Evolutionary conservation across 1,140 invertebrate species (phyloP).

Genomic region (Trichoplusia ni): DNA sequence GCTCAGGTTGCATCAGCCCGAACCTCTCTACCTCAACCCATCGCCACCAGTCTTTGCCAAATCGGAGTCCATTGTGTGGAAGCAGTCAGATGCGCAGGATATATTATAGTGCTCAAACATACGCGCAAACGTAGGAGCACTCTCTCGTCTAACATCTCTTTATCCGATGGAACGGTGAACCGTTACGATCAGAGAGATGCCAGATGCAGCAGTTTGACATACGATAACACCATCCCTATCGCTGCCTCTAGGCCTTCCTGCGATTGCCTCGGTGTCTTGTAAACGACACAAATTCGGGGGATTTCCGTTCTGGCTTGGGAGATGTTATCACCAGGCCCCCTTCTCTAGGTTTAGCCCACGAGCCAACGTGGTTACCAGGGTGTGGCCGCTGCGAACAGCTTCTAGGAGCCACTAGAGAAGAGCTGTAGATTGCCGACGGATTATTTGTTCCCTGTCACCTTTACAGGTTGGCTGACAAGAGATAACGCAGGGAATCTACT

Average conservation of each 20-base stretch:
- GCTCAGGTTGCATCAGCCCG: slow-evolving; percentile 35
- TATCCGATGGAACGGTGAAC: background rate
- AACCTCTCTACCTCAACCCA: slow-evolving; percentile 45
- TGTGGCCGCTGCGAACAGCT: slow-evolving; percentile 8
- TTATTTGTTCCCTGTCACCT: background rate
- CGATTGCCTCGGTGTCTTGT: no score
- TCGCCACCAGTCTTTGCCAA: slow-evolving; percentile 30
- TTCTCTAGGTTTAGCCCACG: background rate
- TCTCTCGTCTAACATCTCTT: background rate
- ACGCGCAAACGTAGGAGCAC: no score
- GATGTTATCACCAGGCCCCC: background rate
- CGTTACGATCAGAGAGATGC: no score
- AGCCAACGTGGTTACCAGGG: background rate
- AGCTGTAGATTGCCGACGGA: background rate
- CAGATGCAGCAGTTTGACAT: no score
- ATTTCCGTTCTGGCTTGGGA: background rate
- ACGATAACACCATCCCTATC: no score
- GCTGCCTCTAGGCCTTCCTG: no score
- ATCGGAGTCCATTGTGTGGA: slow-evolving; percentile 36
- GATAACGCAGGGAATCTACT: no score
- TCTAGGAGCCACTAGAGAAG: background rate
- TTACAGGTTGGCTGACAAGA: background rate
- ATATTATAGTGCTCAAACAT: slow-evolving; percentile 37
- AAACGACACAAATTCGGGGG: no score
- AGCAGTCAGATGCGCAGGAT: slow-evolving; percentile 37